These are phyloP conservation scores for Decapterus maruadsi DNA, from an alignment of 2,797 vertebrate genomes.

Conservation along the genomic window DNA sequence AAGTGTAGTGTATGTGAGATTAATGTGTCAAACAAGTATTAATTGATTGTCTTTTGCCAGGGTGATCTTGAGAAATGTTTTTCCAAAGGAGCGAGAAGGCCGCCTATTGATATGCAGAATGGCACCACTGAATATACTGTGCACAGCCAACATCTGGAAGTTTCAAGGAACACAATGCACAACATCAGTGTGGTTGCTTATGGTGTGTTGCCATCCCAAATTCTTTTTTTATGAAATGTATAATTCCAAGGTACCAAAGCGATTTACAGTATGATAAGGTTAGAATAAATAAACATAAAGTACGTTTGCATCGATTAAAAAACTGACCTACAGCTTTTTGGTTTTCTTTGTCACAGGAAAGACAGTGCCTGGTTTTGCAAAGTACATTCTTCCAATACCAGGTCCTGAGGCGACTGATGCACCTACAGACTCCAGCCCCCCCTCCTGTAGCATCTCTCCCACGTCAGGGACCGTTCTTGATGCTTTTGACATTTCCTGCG, in stretches of 20 bases:
- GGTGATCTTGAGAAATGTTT: conserved; percentile 65
- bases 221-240: not conserved
- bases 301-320: not conserved
- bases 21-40: not conserved
- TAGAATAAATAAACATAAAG: not conserved
- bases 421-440: conserved; percentile 24
- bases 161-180: conserved; percentile 37
- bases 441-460: conserved; percentile 84
- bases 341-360: conserved; percentile 55
- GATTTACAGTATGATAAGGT: not conserved
- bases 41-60: conserved; percentile 57
- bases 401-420: conserved; percentile 37
- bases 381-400: conserved; percentile 73
- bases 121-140: conserved; percentile 65
- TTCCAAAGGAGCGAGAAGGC: conserved; percentile 47
- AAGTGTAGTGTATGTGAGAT: not conserved
- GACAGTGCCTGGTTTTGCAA: conserved; percentile 67
- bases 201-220: conserved; percentile 63
- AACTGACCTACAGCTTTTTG: not conserved
- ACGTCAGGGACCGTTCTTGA: conserved; percentile 87
- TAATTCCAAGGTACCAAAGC: not conserved
- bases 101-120: conserved; percentile 59
- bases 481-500: conserved; percentile 87
- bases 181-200: conserved; percentile 78
- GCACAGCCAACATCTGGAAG: conserved; percentile 47